phyloP scores from a whole-genome alignment of 2,113 vertebrate species.

The Procavia capensis region DNA sequence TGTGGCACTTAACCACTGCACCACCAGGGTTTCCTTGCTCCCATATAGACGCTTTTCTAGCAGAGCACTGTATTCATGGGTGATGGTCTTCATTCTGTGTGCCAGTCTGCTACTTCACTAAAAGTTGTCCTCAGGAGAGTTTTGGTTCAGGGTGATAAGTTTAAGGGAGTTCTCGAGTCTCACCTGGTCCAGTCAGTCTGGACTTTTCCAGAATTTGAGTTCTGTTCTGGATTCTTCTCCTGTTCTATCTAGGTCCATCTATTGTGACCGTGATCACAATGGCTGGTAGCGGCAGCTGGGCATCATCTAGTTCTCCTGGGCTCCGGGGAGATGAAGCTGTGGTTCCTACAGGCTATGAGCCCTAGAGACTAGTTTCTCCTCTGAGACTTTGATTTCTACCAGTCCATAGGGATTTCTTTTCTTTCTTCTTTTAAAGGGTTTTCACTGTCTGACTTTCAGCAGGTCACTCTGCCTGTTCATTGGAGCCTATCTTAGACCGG shows the following conservation, averaged over 20 bases:
- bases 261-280: background rate
- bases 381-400: background rate
- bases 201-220: background rate
- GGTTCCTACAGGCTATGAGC: background rate
- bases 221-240: background rate
- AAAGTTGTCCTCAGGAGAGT: background rate
- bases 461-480: background rate
- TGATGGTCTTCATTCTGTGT: background rate
- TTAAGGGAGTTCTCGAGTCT: background rate
- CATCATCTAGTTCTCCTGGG: background rate
- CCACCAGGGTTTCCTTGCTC: too few relatives aligned
- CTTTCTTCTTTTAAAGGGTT: background rate
- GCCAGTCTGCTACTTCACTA: background rate
- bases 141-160: background rate
- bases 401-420: background rate
- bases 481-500: background rate
- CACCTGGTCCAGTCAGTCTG: background rate
- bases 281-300: background rate
- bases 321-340: background rate
- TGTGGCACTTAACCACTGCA: too few relatives aligned
- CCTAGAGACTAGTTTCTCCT: background rate
- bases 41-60: too few relatives aligned
- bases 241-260: background rate
- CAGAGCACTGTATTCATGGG: too few relatives aligned
- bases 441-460: background rate